A percentile compares a stretch with the other conserved stretches of the same genome.
Conservation (phyloP, 2,797 vertebrate genomes). For the Clarias pachynema region DNA sequence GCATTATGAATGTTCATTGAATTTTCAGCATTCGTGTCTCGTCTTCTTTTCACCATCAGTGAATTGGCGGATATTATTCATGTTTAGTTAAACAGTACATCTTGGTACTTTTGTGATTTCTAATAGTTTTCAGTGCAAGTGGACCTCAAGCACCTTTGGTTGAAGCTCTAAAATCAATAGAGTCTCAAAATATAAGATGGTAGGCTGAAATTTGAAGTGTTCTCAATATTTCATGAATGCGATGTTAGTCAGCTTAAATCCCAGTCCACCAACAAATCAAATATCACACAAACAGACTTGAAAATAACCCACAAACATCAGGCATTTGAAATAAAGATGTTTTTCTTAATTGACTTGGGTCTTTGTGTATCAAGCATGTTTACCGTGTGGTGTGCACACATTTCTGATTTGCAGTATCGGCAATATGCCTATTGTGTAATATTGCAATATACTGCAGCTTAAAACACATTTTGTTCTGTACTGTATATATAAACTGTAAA, state of each 20-base stretch:
- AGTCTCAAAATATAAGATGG: neutral
- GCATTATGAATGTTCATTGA: neutral
- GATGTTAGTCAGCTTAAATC: neutral
- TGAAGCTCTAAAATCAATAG: neutral
- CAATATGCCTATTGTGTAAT: too few relatives aligned
- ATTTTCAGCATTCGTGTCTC: neutral
- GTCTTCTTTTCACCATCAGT: neutral
- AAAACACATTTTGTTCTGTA: neutral
- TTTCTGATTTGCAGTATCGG: neutral
- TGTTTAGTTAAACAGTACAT: neutral
- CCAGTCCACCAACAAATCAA: neutral
- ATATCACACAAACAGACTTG: neutral
- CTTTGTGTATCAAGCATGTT: neutral
- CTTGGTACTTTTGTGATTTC: neutral
- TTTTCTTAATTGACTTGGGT: neutral
- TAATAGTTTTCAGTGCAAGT: neutral
- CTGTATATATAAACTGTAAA: neutral
- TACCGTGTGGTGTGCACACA: neutral
- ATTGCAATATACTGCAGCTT: neutral
- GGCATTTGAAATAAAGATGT: neutral
- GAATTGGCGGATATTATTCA: neutral
- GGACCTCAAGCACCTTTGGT: neutral
- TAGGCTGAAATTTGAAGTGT: neutral
- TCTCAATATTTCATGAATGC: neutral
- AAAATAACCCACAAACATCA: neutral